A percentile compares a stretch with the other conserved stretches of the same genome.
Evolutionary conservation across 2,113 vertebrate genomes (phyloP).

Genomic region (Mesoclemmys tuberculata): DNA sequence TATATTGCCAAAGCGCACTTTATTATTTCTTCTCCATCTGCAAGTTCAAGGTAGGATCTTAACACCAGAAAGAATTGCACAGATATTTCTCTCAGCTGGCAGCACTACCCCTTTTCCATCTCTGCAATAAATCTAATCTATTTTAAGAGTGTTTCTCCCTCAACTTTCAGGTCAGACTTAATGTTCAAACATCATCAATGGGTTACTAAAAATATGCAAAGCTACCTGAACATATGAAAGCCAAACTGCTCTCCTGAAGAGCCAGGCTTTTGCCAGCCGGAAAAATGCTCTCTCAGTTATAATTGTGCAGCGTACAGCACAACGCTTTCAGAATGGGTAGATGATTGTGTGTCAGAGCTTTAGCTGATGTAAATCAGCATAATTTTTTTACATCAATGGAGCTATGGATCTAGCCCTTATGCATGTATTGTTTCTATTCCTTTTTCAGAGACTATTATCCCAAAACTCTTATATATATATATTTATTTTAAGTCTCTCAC

Average conservation of each 20-base stretch:
- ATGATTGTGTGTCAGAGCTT: constrained; percentile 14
- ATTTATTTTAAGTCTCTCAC: neutral
- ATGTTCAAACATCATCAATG: constrained; percentile 42
- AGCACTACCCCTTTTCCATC: constrained; percentile 4
- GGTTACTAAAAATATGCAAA: constrained; percentile 44
- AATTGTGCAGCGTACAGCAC: constrained; percentile 46
- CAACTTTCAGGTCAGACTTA: constrained; percentile 56
- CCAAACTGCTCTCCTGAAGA: constrained; percentile 56
- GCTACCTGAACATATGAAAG: constrained; percentile 38
- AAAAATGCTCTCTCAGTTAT: constrained; percentile 27
- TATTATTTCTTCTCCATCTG: constrained; percentile 66
- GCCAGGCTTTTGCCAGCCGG: constrained; percentile 18
- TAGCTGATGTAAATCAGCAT: neutral
- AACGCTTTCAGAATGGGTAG: constrained; percentile 26
- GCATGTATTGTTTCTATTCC: constrained; percentile 36
- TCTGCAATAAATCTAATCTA: constrained; percentile 47
- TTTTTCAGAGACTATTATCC: constrained; percentile 30
- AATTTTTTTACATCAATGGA: neutral
- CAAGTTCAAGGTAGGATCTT: constrained; percentile 64
- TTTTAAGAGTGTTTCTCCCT: constrained; percentile 55
- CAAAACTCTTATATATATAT: neutral
- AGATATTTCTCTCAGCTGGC: constrained; percentile 23
- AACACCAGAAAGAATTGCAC: constrained; percentile 31
- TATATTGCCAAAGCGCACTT: constrained; percentile 21
- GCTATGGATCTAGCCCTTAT: neutral